phyloP scores from a whole-genome alignment of 2,888 invertebrate genomes.

The Drosophila anomalata region DNA sequence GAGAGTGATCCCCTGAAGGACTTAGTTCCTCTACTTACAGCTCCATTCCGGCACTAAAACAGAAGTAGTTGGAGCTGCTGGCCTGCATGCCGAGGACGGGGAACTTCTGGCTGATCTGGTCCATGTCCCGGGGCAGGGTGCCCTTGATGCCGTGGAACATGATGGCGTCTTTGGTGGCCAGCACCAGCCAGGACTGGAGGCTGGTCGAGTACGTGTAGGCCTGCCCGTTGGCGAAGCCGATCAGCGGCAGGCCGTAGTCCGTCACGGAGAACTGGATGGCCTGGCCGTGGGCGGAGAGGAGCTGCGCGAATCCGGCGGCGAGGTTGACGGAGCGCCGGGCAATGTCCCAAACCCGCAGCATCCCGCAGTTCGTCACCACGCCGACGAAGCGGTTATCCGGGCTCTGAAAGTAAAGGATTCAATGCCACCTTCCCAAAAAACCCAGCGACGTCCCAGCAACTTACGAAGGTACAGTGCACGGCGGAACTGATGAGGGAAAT shows the following conservation, averaged over 20 bases:
- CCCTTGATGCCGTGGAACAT: constrained; percentile 84
- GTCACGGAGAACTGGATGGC: constrained; percentile 86
- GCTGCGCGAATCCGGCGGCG: constrained; percentile 81
- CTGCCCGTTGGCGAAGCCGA: constrained; percentile 93
- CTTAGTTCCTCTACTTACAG: constrained; percentile 50
- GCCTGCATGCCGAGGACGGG: constrained; percentile 83
- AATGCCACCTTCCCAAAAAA: background rate
- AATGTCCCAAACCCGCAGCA: constrained; percentile 83
- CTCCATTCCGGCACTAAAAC: constrained; percentile 65
- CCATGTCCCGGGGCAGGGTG: constrained; percentile 82
- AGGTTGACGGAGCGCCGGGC: constrained; percentile 65
- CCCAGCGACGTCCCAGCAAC: constrained; percentile 32
- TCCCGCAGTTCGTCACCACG: constrained; percentile 83
- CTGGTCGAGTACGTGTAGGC: constrained; percentile 93
- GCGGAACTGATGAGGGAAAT: constrained; percentile 80
- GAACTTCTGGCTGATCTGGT: constrained; percentile 80
- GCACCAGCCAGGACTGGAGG: constrained; percentile 88
- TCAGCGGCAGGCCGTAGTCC: constrained; percentile 91
- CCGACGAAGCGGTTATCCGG: constrained; percentile 81
- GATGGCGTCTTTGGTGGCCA: constrained; percentile 86
- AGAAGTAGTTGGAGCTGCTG: constrained; percentile 76
- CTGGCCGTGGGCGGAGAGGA: constrained; percentile 84
- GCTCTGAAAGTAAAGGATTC: constrained; percentile 67
- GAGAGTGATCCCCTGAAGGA: no score
- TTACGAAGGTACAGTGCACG: constrained; percentile 83